Evolutionary conservation across 1,140 invertebrate genomes (phyloP), one percentile per base, ranked within the genome.

Genomic region (Mamestra configurata): DNA sequence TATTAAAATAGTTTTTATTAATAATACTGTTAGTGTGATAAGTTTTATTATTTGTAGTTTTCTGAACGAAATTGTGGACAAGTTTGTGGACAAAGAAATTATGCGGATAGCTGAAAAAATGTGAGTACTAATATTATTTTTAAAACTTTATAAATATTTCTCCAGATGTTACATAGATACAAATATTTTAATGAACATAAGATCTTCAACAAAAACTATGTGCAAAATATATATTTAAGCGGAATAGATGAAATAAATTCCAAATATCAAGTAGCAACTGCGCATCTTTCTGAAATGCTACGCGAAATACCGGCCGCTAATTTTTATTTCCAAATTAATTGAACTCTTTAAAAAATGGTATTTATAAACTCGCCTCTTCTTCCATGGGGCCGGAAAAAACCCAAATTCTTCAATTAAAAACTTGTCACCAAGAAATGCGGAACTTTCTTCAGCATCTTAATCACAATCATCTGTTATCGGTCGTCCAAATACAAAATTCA

Each of bases 31-130:
- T 13, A 24, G 49, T 37, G 70, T 51, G 53, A 73, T 37, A 2
- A n/a, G 15, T 20, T 73, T 57, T 55, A 40, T 13, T 73, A 57
- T 73, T 40, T 15, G 53, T 73, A 53, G 37, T 49, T 53, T 35
- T 11, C 24, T 37, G 64, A 46, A 68, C 37, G 64, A 37, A 43
- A 20, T 77, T 51, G 43, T 43, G 35, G 31, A 57, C 22, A 35
- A 73, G 8, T 53, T 31, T 61, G 27, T 77, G 57, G 73, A 64
- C 59, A 53, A 71, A 53, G 11, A 66, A 66, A 20, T 46, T 15
- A n/a, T 64, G 11, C 24, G 27, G 43, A 7, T 37, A 3, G 40
- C 31, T 66, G 59, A 77, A 66, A 49, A 66, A 66, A 66, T 66
- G 75, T 77, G 66, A 77, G 75, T 77, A 76, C 4, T 31, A 40